These are phyloP conservation scores for Trachelus tabidus DNA, from an alignment of 2,888 invertebrate species.

Conservation along the genomic window DNA sequence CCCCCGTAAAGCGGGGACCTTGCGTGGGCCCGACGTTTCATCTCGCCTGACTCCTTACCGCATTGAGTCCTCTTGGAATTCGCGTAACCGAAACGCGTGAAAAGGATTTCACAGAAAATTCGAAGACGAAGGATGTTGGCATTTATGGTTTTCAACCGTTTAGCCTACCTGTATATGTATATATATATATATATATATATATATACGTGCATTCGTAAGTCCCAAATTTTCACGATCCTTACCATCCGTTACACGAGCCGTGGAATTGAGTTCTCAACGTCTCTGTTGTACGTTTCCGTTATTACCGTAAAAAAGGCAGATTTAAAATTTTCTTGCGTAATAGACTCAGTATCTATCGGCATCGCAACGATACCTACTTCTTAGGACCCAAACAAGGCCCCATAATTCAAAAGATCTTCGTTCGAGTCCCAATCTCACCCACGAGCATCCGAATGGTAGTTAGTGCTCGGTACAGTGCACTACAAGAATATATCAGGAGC, in stretches of 20 bases:
- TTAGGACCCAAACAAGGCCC: neutral
- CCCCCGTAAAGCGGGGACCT: neutral
- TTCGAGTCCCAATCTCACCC: neutral
- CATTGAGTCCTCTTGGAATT: constrained; percentile 10
- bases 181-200: no score
- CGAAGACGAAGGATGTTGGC: constrained; percentile 47
- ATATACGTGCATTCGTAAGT: neutral
- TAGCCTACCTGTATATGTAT: constrained; percentile 9
- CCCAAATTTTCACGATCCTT: neutral
- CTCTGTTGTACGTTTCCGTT: neutral
- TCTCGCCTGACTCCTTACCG: constrained; percentile 12
- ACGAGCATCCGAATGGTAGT: neutral
- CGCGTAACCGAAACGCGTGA: constrained; percentile 54
- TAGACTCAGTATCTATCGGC: neutral
- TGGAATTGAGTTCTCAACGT: neutral
- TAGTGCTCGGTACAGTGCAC: neutral
- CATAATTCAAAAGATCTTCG: neutral
- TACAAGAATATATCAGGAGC: neutral
- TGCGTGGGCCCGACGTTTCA: neutral
- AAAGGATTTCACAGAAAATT: constrained; percentile 61
- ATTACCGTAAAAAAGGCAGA: neutral
- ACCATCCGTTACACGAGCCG: neutral
- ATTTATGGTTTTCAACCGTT: constrained; percentile 42
- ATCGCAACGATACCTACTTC: neutral
- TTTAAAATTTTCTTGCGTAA: neutral